Percentiles rank a stretch among this genome's conserved stretches.
These are phyloP conservation scores for Steinernema scapterisci DNA, from an alignment of 2,888 invertebrate genomes.

Conservation along the genomic window DNA sequence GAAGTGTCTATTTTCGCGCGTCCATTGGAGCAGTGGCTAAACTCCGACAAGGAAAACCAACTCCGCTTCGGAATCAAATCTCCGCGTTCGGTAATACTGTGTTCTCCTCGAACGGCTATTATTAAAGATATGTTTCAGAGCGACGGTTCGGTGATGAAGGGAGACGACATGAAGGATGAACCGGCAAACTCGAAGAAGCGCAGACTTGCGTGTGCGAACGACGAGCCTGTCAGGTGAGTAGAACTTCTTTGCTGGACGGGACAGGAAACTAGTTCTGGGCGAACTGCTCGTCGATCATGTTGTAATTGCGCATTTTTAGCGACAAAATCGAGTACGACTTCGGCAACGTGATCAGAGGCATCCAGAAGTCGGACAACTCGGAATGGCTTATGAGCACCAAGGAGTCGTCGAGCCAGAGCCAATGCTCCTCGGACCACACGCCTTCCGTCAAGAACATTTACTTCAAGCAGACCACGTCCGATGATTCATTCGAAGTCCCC, in stretches of 20 bases:
- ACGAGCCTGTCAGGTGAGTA: conserved; percentile 1
- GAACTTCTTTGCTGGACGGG: not conserved
- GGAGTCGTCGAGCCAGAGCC: conserved; percentile 20
- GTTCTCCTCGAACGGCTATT: not conserved
- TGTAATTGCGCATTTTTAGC: not conserved
- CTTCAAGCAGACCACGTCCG: conserved; percentile 1
- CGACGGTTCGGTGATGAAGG: not conserved
- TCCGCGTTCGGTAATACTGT: not conserved
- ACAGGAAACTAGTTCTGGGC: not conserved
- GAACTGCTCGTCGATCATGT: not conserved
- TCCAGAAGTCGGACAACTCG: conserved; percentile 26
- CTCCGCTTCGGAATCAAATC: conserved; percentile 19
- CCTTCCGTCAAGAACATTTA: not conserved
- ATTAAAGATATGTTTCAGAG: not conserved
- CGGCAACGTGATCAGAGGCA: conserved; percentile 23
- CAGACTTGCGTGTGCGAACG: conserved; percentile 6
- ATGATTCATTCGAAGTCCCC: not conserved
- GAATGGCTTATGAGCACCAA: conserved; percentile 7
- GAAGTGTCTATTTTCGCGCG: not conserved
- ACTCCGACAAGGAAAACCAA: conserved; percentile 21
- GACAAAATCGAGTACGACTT: conserved; percentile 26
- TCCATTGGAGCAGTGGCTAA: conserved; percentile 2
- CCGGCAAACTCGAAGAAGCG: conserved; percentile 28
- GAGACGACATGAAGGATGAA: conserved; percentile 16
- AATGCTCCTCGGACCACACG: not conserved